Evolutionary conservation across 2,888 invertebrate genomes (phyloP).

Genomic region (Xanthia icteritia): DNA sequence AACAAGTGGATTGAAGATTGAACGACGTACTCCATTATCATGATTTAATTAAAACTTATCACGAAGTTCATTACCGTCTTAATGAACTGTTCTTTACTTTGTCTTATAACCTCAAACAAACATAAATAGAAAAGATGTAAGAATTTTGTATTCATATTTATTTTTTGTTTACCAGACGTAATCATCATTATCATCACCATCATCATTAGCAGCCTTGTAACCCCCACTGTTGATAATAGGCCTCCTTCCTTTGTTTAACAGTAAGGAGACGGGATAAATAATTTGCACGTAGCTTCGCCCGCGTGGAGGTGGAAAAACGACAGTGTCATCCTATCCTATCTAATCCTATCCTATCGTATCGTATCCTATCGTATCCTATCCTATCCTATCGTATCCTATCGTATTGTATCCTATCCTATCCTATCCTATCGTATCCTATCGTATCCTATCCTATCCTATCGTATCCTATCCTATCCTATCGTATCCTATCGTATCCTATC

Average conservation of each 20-base stretch:
- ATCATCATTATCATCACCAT: background rate
- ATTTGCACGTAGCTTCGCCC: background rate
- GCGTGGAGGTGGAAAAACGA: too few species aligned
- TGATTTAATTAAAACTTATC: conserved; percentile 53
- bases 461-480: too few species aligned
- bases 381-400: too few species aligned
- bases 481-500: too few species aligned
- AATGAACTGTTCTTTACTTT: conserved; percentile 38
- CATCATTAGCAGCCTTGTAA: background rate
- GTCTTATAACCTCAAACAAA: conserved; percentile 5
- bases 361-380: too few species aligned
- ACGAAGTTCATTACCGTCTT: conserved; percentile 47
- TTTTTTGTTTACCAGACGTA: background rate
- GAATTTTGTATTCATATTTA: background rate
- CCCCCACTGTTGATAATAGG: background rate
- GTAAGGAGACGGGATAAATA: conserved; percentile 5
- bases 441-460: too few species aligned
- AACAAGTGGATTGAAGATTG: background rate
- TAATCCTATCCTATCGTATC: too few species aligned
- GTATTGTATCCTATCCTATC: too few species aligned
- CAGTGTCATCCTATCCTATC: too few species aligned
- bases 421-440: too few species aligned
- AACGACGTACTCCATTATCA: conserved; percentile 33
- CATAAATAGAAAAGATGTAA: background rate
- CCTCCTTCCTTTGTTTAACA: background rate